Conservation (phyloP, 2,888 invertebrate species). For the Megastigmus dorsalis region DNA sequence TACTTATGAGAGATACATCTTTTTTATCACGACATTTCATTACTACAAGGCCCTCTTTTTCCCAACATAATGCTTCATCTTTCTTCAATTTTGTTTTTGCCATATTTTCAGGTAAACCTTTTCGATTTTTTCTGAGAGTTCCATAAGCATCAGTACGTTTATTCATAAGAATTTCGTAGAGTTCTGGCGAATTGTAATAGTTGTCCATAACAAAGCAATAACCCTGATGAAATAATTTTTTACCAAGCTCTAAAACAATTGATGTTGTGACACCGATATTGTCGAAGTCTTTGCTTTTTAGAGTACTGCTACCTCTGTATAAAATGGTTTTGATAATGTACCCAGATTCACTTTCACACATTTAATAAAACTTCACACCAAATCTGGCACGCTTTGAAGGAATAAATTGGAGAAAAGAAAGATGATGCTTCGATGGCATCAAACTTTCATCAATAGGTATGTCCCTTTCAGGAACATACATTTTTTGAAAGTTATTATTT, state of each 20-base stretch:
- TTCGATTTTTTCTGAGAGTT: conserved; percentile 1
- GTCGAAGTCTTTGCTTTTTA: background rate
- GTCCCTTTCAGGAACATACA: no score
- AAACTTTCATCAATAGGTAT: conserved; percentile 36
- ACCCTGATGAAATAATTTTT: conserved; percentile 6
- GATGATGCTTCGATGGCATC: conserved; percentile 5
- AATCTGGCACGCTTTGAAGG: conserved; percentile 15
- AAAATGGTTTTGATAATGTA: conserved; percentile 33
- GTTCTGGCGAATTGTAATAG: conserved; percentile 30
- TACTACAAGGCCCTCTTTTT: conserved; percentile 4
- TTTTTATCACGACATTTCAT: conserved; percentile 36
- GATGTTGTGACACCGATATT: background rate
- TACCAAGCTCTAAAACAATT: conserved; percentile 6
- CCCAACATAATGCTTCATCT: conserved; percentile 16
- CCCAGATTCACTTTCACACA: conserved; percentile 13
- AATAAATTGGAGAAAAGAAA: conserved; percentile 18
- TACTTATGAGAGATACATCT: conserved; percentile 13
- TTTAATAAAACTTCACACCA: conserved; percentile 17
- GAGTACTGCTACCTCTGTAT: conserved; percentile 17
- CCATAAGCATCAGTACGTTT: conserved; percentile 32
- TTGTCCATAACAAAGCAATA: conserved; percentile 35
- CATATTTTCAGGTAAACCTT: conserved; percentile 2
- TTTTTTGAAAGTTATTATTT: no score
- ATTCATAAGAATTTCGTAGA: background rate
- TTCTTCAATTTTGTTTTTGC: conserved; percentile 22